Evolutionary conservation across 1,140 invertebrate genomes (phyloP), one percentile per base, ranked within the genome.

Genomic region (Gryllus bimaculatus): DNA sequence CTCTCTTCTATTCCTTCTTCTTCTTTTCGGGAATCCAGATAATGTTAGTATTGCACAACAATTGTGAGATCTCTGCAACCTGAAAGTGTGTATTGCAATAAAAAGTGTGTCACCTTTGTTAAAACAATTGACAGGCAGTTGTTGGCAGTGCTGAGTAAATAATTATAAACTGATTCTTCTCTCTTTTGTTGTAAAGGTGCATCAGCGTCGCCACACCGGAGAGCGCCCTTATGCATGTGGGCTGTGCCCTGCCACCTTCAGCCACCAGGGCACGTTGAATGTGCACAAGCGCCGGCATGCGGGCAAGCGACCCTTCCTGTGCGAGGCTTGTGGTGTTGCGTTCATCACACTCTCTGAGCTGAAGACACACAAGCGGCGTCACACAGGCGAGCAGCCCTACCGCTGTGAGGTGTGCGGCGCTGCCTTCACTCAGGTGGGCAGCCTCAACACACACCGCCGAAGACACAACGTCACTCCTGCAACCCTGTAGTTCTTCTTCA

Each of bases 281-380:
- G 90, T 90, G 78, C 90, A 91, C 79, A 90, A 89, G 81, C 84
- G 89, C 54, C 80, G 89, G 21, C 94, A 95, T 83, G 95, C 94
- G 0, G 93, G 94, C 0, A 93, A 95, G 83, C 88, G 92, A 78
- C 94, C 94, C 0, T 95, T 94, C 83, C 87, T 90, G 74, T 95
- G 94, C 84, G 91, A 94, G 78, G 85, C 90, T 3, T 95, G 94
- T 83, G 86, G 88, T 4, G 89, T 88, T 81, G 84, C 86, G 0
- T 90, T 90, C 78, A 88, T 47, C n/a, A 20, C 18, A 3, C 18
- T 15, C 26, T 47, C 47, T 1, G 39, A 77, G 18, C 76, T 77
- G 12, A 77, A 47, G 18, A 21, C 76, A 15, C 76, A 77, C 39
- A 47, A 54, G 47, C 18, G 48, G 48, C 8, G 18, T 3, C 76